Percentiles rank a stretch among this genome's conserved stretches.
Conservation (phyloP, 2,888 invertebrate species). For the Philereme vetulata region DNA sequence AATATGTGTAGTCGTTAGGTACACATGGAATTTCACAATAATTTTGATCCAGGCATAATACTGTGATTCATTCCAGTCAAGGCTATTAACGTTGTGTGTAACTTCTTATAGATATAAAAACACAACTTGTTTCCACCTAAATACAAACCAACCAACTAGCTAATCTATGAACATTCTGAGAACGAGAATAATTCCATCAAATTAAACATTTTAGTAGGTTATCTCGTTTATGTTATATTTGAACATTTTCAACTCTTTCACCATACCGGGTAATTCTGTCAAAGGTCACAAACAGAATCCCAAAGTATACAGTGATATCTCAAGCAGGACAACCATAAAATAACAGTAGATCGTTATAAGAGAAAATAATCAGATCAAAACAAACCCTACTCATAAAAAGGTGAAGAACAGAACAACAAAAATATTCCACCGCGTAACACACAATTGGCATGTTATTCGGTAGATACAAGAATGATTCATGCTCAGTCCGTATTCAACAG, state of each 20-base stretch:
- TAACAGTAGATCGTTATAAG: no score
- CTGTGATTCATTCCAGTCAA: neutral
- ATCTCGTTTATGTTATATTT: no score
- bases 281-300: no score
- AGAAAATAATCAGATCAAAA: conserved; percentile 1
- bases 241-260: no score
- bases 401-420: conserved; percentile 14
- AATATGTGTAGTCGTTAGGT: no score
- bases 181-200: no score
- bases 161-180: neutral
- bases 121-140: conserved; percentile 1
- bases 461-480: conserved; percentile 21
- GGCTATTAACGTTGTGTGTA: neutral
- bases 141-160: conserved; percentile 2
- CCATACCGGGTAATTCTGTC: no score
- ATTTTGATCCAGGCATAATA: neutral
- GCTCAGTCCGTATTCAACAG: conserved; percentile 2
- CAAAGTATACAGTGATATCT: no score
- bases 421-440: conserved; percentile 27
- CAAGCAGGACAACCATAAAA: no score
- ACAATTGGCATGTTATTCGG: conserved; percentile 22
- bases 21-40: neutral
- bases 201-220: no score
- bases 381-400: conserved; percentile 1
- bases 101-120: neutral